Conservation (phyloP, 2,888 invertebrate genomes). For the Silvanus unidentatus region DNA sequence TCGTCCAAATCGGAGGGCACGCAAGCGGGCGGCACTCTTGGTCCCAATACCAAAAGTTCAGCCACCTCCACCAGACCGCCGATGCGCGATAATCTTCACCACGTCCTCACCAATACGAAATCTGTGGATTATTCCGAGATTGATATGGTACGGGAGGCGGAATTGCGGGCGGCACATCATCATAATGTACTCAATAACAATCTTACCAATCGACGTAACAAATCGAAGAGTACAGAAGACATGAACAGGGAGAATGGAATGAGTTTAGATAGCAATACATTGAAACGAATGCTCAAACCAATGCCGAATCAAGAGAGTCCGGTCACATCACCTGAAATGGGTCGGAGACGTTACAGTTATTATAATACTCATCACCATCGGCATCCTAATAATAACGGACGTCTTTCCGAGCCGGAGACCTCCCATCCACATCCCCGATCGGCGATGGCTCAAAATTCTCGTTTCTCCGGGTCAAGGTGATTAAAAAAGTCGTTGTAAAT, state of each 20-base stretch:
- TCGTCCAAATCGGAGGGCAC: constrained; percentile 72
- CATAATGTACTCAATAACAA: constrained; percentile 71
- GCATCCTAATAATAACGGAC: constrained; percentile 52
- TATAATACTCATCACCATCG: constrained; percentile 60
- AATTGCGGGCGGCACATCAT: constrained; percentile 57
- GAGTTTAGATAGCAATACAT: constrained; percentile 71
- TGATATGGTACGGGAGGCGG: constrained; percentile 67
- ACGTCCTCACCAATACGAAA: constrained; percentile 50
- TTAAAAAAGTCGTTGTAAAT: constrained; percentile 6
- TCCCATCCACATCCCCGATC: constrained; percentile 50
- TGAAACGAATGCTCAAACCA: constrained; percentile 91
- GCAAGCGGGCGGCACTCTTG: constrained; percentile 72
- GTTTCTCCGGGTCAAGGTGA: constrained; percentile 60
- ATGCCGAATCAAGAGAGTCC: constrained; percentile 87
- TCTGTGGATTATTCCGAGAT: constrained; percentile 63
- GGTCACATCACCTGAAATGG: constrained; percentile 87
- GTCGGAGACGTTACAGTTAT: constrained; percentile 69
- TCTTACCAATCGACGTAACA: constrained; percentile 58
- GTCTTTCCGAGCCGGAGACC: constrained; percentile 49
- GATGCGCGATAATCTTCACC: constrained; percentile 44
- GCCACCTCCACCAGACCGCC: constrained; percentile 55
- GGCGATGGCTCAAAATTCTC: constrained; percentile 60
- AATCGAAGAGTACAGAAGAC: constrained; percentile 88
- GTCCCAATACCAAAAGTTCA: constrained; percentile 49
- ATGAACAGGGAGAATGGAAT: constrained; percentile 55